phyloP scores from a whole-genome alignment of 2,113 vertebrate species.

The Felis chaus region DNA sequence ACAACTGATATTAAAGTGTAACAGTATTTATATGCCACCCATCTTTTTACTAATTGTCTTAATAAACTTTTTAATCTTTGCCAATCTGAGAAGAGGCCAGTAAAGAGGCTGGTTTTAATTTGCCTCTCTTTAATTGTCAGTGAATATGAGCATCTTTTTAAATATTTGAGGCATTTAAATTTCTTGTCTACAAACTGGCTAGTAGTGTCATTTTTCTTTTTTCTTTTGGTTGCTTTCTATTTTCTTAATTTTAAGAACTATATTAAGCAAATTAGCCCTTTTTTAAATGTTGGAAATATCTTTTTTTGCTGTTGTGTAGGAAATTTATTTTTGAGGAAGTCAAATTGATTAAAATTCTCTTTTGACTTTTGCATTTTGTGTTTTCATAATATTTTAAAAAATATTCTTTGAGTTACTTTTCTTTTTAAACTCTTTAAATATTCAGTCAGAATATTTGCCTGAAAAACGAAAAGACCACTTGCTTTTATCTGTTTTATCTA shows the following conservation, averaged over 20 bases:
- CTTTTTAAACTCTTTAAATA: neutral
- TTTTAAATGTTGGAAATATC: neutral
- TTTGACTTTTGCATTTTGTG: neutral
- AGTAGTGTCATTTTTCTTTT: neutral
- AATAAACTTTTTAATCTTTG: neutral
- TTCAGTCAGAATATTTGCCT: neutral
- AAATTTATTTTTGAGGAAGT: neutral
- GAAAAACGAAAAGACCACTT: neutral
- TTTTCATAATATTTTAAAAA: neutral
- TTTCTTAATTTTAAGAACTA: neutral
- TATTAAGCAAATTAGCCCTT: neutral
- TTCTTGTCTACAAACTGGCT: neutral
- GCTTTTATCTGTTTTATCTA: neutral
- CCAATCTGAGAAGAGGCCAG: neutral
- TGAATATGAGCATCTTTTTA: neutral
- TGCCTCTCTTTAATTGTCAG: neutral
- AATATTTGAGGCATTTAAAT: constrained; percentile 4
- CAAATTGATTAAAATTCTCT: neutral
- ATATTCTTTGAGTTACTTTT: neutral
- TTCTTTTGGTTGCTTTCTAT: neutral
- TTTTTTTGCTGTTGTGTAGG: constrained; percentile 16
- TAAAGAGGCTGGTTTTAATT: neutral
- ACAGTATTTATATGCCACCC: neutral
- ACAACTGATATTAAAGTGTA: neutral
- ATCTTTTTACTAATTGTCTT: neutral